These are phyloP conservation scores for Sialia sialis DNA, from an alignment of 2,113 vertebrate genomes.

Conservation along the genomic window DNA sequence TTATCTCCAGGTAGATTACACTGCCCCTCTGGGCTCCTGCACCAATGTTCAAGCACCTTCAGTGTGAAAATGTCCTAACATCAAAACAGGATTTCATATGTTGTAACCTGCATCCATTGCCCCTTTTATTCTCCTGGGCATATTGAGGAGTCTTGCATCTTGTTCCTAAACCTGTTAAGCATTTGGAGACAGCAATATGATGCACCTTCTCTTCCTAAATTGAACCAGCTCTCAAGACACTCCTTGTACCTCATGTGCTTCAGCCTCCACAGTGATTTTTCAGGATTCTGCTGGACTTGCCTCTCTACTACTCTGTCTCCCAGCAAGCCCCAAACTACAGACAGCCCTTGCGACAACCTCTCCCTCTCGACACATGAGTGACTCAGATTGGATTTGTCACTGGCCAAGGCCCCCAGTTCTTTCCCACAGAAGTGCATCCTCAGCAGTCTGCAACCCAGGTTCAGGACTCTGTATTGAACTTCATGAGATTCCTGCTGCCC, in stretches of 20 bases:
- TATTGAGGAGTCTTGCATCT: neutral
- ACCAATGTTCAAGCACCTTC: rapidly evolving
- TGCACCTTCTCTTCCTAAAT: neutral
- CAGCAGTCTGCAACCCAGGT: neutral
- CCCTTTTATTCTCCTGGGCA: neutral
- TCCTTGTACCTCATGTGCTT: neutral
- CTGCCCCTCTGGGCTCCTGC: neutral
- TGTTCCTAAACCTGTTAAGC: neutral
- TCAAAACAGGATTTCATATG: neutral
- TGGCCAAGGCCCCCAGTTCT: neutral
- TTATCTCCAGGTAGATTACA: neutral
- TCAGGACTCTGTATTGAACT: neutral
- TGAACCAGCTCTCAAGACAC: neutral
- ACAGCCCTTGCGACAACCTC: neutral
- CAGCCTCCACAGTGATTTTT: neutral
- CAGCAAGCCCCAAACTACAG: neutral
- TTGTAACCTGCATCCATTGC: neutral
- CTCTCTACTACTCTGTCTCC: neutral
- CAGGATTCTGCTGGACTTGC: neutral
- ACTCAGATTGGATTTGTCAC: neutral
- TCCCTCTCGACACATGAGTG: neutral
- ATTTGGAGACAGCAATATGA: neutral
- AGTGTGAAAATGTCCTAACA: neutral
- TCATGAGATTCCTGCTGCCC: neutral
- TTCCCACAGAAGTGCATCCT: neutral